Base-by-base conservation (phyloP, 2,888 invertebrate genomes). In the Drosophila siamana region DNA sequence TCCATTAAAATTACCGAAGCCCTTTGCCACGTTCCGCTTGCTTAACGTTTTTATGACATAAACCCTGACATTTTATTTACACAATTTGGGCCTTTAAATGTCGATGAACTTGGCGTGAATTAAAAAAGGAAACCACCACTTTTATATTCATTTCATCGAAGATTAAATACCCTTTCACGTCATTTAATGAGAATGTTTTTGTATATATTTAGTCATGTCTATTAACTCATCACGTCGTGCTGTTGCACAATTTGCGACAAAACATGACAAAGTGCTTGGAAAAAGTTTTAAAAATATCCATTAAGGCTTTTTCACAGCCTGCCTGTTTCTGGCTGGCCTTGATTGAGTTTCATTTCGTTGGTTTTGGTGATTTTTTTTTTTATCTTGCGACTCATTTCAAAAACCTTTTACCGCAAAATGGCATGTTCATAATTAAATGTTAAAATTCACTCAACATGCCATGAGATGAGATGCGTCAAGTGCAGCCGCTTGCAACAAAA, bases 351-450 rank as follows among this genome's bases (percentile, higher is more conserved):
- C 9, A 3, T 28, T 69, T 41, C 64, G 19, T 19, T 19, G 2
- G 19, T 61, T 59, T 65, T 50, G n/a, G 50, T 65, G 0, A 7
- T 6, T 11, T 8, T 22, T 24, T 9, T 30, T 69, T n/a, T n/a
- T n/a, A n/a, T n/a, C 51, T 61, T 61, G 62, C 46, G 55, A 66
- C 60, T 78, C 67, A 75, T 85, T 82, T 79, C 51, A 76, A 82
- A 83, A 82, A 86, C 74, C 83, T 79, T 69, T 87, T 85, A 69
- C 69, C 79, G 74, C 79, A 79, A 82, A 79, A 82, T 74, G 88
- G 86, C 88, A 83, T 88, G 86, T 70, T 88, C 80, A 88, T 83
- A 86, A 83, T 83, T 82, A 86, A 83, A 83, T 88, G 86, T 86
- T 81, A 51, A 85, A 86, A 85, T 78, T 73, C 75, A 77, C 73